Percentiles rank a stretch among this genome's conserved stretches.
phyloP scores from a whole-genome alignment of 2,797 vertebrate species.

The Galaxias olidus region DNA sequence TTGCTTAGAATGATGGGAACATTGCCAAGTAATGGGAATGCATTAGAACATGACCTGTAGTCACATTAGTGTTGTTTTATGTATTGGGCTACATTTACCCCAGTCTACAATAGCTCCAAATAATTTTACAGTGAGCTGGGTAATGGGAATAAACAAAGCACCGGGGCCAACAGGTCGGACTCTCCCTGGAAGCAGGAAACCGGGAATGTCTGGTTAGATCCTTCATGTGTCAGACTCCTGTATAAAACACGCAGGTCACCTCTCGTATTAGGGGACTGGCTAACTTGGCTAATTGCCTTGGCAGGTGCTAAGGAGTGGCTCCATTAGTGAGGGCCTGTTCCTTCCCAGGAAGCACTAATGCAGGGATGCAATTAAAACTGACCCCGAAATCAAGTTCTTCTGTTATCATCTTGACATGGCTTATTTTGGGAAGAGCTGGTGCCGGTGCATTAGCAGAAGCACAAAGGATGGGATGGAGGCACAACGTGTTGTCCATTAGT shows the following conservation, averaged over 20 bases:
- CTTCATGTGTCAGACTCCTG: slow-evolving; percentile 53
- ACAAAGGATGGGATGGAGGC: neutral
- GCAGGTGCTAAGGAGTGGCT: slow-evolving; percentile 68
- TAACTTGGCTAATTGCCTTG: slow-evolving; percentile 77
- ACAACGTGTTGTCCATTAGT: slow-evolving; percentile 23
- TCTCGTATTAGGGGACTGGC: slow-evolving; percentile 63
- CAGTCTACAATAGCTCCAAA: slow-evolving; percentile 32
- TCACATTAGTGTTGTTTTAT: slow-evolving; percentile 45
- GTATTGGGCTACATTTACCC: slow-evolving; percentile 25
- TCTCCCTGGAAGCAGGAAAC: slow-evolving; percentile 44
- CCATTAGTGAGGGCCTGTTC: slow-evolving; percentile 70
- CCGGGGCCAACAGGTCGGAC: slow-evolving; percentile 40
- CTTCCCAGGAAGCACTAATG: slow-evolving; percentile 55
- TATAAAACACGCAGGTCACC: slow-evolving; percentile 62
- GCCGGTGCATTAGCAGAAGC: slow-evolving; percentile 8
- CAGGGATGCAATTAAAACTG: slow-evolving; percentile 57
- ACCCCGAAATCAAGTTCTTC: slow-evolving; percentile 38
- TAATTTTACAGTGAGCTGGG: slow-evolving; percentile 24
- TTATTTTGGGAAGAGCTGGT: slow-evolving; percentile 22
- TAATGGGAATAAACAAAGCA: slow-evolving; percentile 48
- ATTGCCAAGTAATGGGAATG: slow-evolving; percentile 8
- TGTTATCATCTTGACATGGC: slow-evolving; percentile 20
- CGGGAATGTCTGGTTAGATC: slow-evolving; percentile 37
- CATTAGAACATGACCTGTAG: slow-evolving; percentile 31
- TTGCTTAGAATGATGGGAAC: too few species aligned